Conservation (phyloP, 2,888 invertebrate genomes). For the Sinhomidia bicolor region DNA sequence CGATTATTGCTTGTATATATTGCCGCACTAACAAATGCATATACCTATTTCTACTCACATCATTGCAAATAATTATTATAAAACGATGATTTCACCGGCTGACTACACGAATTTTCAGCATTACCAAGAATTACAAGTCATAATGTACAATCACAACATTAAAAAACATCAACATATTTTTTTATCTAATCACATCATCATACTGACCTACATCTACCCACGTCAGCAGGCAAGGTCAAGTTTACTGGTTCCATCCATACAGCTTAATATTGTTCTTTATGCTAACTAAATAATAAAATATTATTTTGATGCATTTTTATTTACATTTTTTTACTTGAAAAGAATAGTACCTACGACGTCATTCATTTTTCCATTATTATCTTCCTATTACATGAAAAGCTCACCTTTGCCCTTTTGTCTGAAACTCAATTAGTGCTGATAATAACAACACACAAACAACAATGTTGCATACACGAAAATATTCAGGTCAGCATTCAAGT, state of each 20-base stretch:
- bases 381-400: conserved; percentile 27
- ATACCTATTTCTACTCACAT: background rate
- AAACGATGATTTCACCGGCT: background rate
- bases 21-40: background rate
- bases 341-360: conserved; percentile 26
- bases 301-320: background rate
- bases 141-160: conserved; percentile 30
- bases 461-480: conserved; percentile 47
- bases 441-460: conserved; percentile 9
- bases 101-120: background rate
- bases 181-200: conserved; percentile 64
- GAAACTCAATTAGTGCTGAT: conserved; percentile 59
- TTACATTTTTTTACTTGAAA: conserved; percentile 41
- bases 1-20: background rate
- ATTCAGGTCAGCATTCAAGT: conserved; percentile 46
- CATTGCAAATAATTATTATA: background rate
- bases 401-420: conserved; percentile 71
- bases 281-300: background rate
- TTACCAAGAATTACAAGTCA: background rate
- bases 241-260: conserved; percentile 52
- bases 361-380: conserved; percentile 26
- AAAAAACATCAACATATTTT: background rate
- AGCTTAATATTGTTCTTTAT: background rate
- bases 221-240: conserved; percentile 68
- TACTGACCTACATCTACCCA: conserved; percentile 68